These are phyloP conservation scores for Hyperopisus bebe DNA, from an alignment of 2,113 vertebrate species.

Conservation along the genomic window DNA sequence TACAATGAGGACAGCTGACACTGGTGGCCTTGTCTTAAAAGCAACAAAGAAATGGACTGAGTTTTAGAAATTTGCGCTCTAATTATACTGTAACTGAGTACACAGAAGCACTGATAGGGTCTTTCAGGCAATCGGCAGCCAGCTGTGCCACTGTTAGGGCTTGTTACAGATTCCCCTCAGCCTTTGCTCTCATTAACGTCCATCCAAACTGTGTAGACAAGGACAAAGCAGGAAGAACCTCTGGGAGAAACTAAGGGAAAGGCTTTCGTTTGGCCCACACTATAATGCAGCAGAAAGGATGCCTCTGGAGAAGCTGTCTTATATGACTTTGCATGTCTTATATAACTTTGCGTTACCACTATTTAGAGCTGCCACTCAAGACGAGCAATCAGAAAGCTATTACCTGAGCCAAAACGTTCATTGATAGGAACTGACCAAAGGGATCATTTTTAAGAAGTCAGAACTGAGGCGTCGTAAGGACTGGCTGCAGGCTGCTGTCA, in stretches of 20 bases:
- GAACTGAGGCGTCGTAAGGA: not conserved
- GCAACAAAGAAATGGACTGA: not conserved
- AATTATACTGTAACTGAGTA: not conserved
- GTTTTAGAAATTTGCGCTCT: not conserved
- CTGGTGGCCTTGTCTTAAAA: not conserved
- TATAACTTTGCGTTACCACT: not conserved
- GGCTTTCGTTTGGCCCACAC: not conserved
- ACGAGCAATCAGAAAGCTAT: slow-evolving; percentile 1
- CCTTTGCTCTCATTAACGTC: not conserved
- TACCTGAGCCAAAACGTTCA: not conserved
- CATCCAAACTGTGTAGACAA: not conserved
- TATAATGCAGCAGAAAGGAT: not conserved
- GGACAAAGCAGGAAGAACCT: not conserved
- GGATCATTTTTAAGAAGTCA: not conserved
- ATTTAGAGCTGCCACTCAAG: not conserved
- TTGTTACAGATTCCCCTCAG: not conserved
- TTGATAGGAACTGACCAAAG: slow-evolving; percentile 7
- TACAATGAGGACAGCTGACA: not conserved
- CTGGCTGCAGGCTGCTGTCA: not conserved
- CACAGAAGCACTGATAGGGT: not conserved
- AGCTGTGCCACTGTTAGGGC: no score
- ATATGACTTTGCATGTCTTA: not conserved
- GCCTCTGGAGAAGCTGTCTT: not conserved
- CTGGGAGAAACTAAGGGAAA: not conserved
- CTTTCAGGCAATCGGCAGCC: not conserved